A percentile compares a stretch with the other conserved stretches of the same genome.
Evolutionary conservation across 2,113 vertebrate genomes (phyloP).

Genomic region (Varanus komodoensis): DNA sequence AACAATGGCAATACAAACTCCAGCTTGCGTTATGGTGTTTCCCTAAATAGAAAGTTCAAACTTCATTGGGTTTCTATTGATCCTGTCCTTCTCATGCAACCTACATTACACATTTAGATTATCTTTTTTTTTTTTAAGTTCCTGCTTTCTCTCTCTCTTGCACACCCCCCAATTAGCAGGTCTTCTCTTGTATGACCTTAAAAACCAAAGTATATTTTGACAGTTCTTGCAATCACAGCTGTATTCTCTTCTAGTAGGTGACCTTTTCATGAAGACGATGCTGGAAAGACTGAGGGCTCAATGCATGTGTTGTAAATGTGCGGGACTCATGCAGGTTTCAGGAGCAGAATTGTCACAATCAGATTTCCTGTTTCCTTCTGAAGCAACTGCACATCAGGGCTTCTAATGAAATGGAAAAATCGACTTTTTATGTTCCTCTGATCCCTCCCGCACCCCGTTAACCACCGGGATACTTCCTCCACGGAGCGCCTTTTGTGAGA

Average conservation of each 20-base stretch:
- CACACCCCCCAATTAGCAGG: conserved; percentile 22
- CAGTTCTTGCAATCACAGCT: conserved; percentile 13
- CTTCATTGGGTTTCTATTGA: conserved; percentile 51
- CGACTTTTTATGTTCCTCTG: not conserved
- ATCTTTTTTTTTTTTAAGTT: not conserved
- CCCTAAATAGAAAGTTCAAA: conserved; percentile 53
- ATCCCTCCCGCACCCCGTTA: not conserved
- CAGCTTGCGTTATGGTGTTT: conserved; percentile 44
- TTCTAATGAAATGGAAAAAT: not conserved
- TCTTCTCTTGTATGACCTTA: conserved; percentile 18
- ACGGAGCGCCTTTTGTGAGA: not conserved
- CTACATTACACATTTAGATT: conserved; percentile 37
- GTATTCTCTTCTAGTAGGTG: conserved; percentile 5
- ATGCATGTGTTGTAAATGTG: not conserved
- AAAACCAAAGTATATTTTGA: not conserved
- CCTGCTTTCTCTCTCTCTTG: too few species aligned
- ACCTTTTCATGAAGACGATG: not conserved
- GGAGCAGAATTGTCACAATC: not conserved
- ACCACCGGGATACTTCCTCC: not conserved
- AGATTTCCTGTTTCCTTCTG: rapidly evolving
- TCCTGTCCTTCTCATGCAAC: conserved; percentile 39
- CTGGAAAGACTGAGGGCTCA: conserved; percentile 22
- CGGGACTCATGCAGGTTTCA: not conserved
- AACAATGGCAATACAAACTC: conserved; percentile 50
- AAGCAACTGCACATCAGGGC: not conserved